phyloP scores from a whole-genome alignment of 1,140 invertebrate genomes.

The Aleiodes sp. region DNA sequence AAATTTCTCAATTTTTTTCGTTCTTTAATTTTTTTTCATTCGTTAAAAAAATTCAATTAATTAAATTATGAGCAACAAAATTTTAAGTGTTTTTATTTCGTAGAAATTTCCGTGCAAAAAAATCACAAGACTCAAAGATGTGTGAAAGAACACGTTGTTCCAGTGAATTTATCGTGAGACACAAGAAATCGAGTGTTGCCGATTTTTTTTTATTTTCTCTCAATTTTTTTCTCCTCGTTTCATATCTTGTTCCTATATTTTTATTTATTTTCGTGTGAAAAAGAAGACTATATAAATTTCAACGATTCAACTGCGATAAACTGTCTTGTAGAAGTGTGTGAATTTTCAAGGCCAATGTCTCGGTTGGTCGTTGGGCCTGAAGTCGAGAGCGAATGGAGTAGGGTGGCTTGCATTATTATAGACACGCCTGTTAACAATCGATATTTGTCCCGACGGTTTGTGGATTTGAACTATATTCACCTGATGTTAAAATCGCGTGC shows the following conservation, averaged over 20 bases:
- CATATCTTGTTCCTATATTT: too few relatives aligned
- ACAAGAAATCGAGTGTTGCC: background rate
- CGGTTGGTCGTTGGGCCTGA: background rate
- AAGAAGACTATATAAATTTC: background rate
- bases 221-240: background rate
- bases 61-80: too few relatives aligned
- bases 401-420: too few relatives aligned
- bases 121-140: background rate
- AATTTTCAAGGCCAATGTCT: constrained; percentile 6
- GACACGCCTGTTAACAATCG: too few relatives aligned
- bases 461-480: background rate
- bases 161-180: background rate
- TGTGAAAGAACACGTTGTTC: background rate
- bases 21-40: too few relatives aligned
- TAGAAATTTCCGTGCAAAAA: background rate
- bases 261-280: background rate
- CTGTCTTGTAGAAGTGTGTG: background rate
- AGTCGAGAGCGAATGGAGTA: too few relatives aligned
- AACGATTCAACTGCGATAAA: too few relatives aligned
- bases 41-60: background rate
- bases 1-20: too few relatives aligned
- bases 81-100: too few relatives aligned
- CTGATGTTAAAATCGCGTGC: too few relatives aligned
- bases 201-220: background rate
- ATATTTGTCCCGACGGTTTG: too few relatives aligned